Base-by-base conservation (phyloP, 2,113 vertebrate genomes). In the Eulacestoma nigropectus region DNA sequence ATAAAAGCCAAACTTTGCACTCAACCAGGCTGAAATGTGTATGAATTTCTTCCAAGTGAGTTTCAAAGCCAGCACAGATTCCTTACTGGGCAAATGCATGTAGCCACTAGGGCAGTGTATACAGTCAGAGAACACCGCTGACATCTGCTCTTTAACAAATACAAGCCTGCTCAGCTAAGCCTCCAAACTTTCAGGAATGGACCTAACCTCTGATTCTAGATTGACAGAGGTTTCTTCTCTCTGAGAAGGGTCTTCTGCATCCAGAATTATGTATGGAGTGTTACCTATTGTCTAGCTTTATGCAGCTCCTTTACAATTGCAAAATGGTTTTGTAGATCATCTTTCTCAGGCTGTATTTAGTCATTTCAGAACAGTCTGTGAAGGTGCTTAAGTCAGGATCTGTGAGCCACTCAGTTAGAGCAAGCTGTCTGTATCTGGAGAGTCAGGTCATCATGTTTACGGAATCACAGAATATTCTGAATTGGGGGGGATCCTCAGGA, bases 81-180 rank as follows among this genome's bases (percentile, higher is more conserved):
- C 4, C 16, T 69, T 67, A 37, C 26, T 39, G n/a, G 17, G 12
- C 2, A 6, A 35, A 15, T 60, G 32, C 32, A 23, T 3, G 4
- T 69, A 39, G 5, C 37, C n/a, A 27, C 27, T 19, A 52, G 1
- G 14, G 6, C 17, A 39, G 27, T 8, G 8, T 20, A 9, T 49
- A 16, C 3, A 78, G 56, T 29, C 62, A 49, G 27, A 72, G 16
- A 63, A 5, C 25, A 60, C 5, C 0, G 0, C 49, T 62, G 20
- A 30, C n/a, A 32, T 29, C n/a, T 53, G 18, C 44, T 73, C 33
- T 68, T 82, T 29, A 37, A 57, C 27, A 23, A 69, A 62, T 50
- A 35, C 11, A 73, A 80, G 13, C 15, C 32, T 47, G 9, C 41
- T 73, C 67, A 83, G 13, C n/a, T 83, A 60, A 64, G 13, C 11